Percentiles rank a stretch among this genome's conserved stretches.
Conservation (phyloP, 53 echinoderm and acorn worm species). For the Henricia sp. region DNA sequence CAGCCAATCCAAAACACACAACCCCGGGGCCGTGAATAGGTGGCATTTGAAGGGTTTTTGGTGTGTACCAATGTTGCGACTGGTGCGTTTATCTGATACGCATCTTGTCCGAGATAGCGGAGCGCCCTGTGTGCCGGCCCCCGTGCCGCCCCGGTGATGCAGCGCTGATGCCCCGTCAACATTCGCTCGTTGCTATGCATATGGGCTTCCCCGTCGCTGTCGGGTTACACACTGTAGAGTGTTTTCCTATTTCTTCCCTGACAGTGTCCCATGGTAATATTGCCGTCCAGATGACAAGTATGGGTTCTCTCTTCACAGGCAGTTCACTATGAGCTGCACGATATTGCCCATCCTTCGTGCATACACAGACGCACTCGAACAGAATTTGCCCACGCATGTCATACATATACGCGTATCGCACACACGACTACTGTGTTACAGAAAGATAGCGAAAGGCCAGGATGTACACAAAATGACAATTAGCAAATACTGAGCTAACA, state of each 20-base stretch:
- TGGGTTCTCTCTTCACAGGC: background rate
- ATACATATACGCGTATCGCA: too few species aligned
- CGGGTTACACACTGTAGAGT: background rate
- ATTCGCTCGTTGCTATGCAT: conserved; percentile 50
- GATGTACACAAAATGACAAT: background rate
- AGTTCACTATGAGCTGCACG: too few species aligned
- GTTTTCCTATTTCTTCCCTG: background rate
- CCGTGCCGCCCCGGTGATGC: conserved; percentile 32
- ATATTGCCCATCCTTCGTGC: too few species aligned
- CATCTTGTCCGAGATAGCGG: conserved; percentile 62
- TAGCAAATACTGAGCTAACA: background rate
- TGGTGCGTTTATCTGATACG: conserved; percentile 52
- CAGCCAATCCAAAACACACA: background rate
- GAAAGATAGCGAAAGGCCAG: background rate
- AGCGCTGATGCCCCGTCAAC: conserved; percentile 14
- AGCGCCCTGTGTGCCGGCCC: background rate
- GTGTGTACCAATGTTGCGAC: conserved; percentile 52
- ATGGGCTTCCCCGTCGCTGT: conserved; percentile 16
- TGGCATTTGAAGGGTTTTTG: conserved; percentile 38
- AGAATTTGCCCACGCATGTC: too few species aligned
- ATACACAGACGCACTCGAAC: too few species aligned
- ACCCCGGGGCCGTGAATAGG: background rate
- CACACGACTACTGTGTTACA: background rate
- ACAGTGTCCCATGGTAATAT: background rate
- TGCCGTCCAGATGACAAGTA: background rate